Evolutionary conservation across 1,140 invertebrate species (phyloP).

Genomic region (Trachymyrmex septentrionalis): DNA sequence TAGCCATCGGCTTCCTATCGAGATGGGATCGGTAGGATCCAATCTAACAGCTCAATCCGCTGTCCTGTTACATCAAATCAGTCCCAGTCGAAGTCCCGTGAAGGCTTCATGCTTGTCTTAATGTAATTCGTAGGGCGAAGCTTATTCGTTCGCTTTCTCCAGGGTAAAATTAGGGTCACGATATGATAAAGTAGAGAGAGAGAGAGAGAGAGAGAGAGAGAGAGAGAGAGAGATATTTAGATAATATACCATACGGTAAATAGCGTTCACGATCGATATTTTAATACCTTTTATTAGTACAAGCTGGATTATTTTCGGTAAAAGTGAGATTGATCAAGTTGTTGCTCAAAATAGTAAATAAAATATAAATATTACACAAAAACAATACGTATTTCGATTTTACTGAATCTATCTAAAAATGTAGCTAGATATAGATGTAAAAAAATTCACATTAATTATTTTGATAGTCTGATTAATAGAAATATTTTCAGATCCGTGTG

Average conservation of each 20-base stretch:
- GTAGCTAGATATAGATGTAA: no score
- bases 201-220: no score
- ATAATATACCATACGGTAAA: not conserved
- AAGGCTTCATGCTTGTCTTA: conserved; percentile 17
- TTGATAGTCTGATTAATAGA: no score
- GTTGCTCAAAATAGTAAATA: not conserved
- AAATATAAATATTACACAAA: not conserved
- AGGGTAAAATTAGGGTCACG: conserved; percentile 13
- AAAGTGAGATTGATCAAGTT: not conserved
- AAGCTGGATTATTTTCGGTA: not conserved
- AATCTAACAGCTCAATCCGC: conserved; percentile 60
- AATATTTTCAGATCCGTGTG: no score
- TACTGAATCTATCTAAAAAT: no score
- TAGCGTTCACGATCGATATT: not conserved
- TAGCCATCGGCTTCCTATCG: conserved; percentile 30
- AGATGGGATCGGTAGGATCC: conserved; percentile 34
- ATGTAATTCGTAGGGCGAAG: conserved; percentile 47
- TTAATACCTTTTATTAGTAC: not conserved
- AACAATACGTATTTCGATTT: no score
- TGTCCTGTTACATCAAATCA: conserved; percentile 53
- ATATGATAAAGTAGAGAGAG: not conserved
- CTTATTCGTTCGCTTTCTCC: conserved; percentile 2
- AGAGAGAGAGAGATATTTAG: no score
- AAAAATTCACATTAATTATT: no score
- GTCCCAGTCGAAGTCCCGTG: not conserved